Evolutionary conservation across 1,140 invertebrate genomes (phyloP).

Genomic region (Subanguina moxae): DNA sequence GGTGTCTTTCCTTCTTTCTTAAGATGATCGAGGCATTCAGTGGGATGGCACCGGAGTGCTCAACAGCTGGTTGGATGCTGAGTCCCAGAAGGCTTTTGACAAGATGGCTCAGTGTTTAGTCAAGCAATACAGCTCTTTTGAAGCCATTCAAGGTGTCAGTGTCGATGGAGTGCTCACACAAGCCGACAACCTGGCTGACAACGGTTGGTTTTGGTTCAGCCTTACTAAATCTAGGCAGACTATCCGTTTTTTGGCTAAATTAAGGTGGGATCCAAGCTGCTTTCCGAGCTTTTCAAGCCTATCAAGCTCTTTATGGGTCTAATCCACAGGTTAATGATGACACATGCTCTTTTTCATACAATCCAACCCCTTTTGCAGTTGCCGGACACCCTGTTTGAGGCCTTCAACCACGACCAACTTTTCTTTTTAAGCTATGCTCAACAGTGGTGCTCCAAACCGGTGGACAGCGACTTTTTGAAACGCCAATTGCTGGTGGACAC

Average conservation of each 20-base stretch:
- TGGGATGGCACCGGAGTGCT: slow-evolving; percentile 37
- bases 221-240: too few relatives aligned
- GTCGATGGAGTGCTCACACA: slow-evolving; percentile 61
- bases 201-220: too few relatives aligned
- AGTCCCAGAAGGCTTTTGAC: slow-evolving; percentile 23
- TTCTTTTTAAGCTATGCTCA: slow-evolving; percentile 41
- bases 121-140: background rate
- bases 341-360: too few relatives aligned
- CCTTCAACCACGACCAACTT: slow-evolving; percentile 43
- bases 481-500: background rate
- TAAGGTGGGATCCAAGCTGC: background rate
- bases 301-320: slow-evolving; percentile 29
- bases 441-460: slow-evolving; percentile 2
- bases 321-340: slow-evolving; percentile 10
- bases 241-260: too few relatives aligned
- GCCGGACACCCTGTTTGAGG: background rate
- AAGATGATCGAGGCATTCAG: slow-evolving; percentile 50
- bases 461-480: background rate
- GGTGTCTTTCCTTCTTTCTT: slow-evolving; percentile 34
- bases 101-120: slow-evolving; percentile 9
- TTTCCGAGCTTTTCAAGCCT: slow-evolving; percentile 41
- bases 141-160: background rate
- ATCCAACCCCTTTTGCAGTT: background rate
- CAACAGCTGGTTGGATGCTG: slow-evolving; percentile 34
- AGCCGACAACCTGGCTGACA: slow-evolving; percentile 63